Evolutionary conservation across 23 tunicate genomes (phyloP).

Genomic region (Halocynthia roretzi): DNA sequence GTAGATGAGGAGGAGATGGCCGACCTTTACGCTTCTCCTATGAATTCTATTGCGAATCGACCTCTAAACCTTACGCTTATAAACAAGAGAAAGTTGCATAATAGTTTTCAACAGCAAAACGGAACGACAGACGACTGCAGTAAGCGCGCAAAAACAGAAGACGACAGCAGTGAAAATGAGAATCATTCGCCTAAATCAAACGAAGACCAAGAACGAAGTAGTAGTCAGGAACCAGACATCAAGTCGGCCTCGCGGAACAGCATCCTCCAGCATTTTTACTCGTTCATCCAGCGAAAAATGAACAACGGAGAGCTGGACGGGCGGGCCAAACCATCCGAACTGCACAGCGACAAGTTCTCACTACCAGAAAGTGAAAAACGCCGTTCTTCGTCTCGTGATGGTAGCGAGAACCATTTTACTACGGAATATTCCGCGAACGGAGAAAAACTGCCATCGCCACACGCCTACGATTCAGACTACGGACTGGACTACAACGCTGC

Average conservation of each 20-base stretch:
- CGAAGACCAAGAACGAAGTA: not conserved
- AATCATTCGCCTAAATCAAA: not conserved
- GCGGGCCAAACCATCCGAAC: not conserved
- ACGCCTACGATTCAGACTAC: not conserved
- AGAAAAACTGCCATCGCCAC: not conserved
- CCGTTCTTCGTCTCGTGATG: not conserved
- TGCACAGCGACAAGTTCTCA: not conserved
- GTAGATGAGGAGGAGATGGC: too few relatives aligned
- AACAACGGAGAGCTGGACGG: constrained; percentile 20
- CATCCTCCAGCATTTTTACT: constrained; percentile 66
- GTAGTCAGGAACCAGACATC: not conserved
- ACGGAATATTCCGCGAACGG: not conserved
- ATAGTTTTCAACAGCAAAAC: constrained; percentile 5
- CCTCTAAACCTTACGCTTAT: constrained; percentile 63
- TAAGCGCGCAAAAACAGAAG: constrained; percentile 6
- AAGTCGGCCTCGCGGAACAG: constrained; percentile 1
- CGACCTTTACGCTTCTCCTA: too few relatives aligned
- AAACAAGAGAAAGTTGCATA: constrained; percentile 22
- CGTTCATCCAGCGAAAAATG: constrained; percentile 67
- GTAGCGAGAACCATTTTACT: not conserved
- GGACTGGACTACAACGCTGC: constrained; percentile 23
- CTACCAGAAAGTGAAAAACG: constrained; percentile 5
- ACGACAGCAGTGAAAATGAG: not conserved
- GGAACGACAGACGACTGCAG: constrained; percentile 14
- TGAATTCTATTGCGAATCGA: constrained; percentile 14